Evolutionary conservation across 2,113 vertebrate genomes (phyloP).

Genomic region (Corythornis vintsioides): DNA sequence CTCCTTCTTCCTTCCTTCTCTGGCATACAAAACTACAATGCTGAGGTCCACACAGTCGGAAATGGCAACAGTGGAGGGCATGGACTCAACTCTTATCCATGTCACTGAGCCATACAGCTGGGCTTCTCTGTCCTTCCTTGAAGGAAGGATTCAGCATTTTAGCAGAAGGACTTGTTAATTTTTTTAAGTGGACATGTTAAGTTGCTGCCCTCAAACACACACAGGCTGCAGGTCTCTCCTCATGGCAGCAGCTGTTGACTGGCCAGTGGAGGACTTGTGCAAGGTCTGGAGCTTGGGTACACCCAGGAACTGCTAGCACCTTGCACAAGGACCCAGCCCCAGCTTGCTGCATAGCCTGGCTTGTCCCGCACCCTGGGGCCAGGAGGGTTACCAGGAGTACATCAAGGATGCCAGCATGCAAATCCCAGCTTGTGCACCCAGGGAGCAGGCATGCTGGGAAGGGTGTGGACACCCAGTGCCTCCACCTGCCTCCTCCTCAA

Average conservation of each 20-base stretch:
- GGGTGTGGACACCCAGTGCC: background rate
- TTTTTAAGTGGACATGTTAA: background rate
- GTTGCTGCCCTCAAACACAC: background rate
- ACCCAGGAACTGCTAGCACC: background rate
- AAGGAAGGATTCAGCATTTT: background rate
- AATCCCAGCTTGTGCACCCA: background rate
- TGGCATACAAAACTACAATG: fast-evolving
- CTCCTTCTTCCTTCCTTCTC: background rate
- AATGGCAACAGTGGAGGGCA: background rate
- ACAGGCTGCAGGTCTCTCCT: background rate
- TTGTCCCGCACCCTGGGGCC: fast-evolving
- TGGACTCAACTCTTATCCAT: fast-evolving
- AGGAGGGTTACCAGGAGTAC: background rate
- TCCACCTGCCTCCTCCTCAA: background rate
- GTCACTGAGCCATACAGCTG: background rate
- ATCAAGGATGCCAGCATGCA: fast-evolving
- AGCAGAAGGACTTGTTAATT: background rate
- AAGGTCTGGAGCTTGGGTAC: background rate
- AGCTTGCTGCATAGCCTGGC: fast-evolving
- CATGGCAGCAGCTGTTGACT: background rate
- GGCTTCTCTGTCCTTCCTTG: background rate
- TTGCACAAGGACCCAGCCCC: fast-evolving
- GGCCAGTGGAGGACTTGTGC: background rate
- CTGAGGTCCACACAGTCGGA: background rate
- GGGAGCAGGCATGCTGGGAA: background rate